Percentiles rank a stretch among this genome's conserved stretches.
Conservation (phyloP, 2,888 invertebrate genomes). For the Latrodectus hesperus region DNA sequence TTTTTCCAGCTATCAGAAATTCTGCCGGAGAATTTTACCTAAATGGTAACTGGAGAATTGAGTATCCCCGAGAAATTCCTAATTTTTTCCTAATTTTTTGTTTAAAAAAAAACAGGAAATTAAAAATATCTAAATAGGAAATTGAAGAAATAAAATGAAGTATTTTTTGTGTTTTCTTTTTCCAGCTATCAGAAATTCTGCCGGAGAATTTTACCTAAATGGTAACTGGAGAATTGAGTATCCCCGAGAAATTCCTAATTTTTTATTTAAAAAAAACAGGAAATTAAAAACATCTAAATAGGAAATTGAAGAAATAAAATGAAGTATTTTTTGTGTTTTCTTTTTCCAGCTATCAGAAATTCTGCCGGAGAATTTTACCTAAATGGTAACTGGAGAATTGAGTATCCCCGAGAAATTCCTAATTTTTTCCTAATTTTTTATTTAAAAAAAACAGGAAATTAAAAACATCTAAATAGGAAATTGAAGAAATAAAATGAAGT, state of each 20-base stretch:
- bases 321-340: too few species aligned
- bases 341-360: slow-evolving; percentile 85
- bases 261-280: neutral
- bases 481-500: too few species aligned
- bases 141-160: too few species aligned
- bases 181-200: slow-evolving; percentile 87
- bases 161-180: neutral
- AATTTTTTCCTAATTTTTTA: too few species aligned
- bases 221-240: slow-evolving; percentile 96
- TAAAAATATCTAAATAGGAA: too few species aligned
- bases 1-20: slow-evolving; percentile 85
- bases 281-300: too few species aligned
- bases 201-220: slow-evolving; percentile 91
- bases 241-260: slow-evolving; percentile 84
- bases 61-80: slow-evolving; percentile 87
- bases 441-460: neutral
- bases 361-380: slow-evolving; percentile 88
- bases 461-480: too few species aligned
- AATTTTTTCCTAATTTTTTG: too few species aligned
- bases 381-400: slow-evolving; percentile 95
- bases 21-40: slow-evolving; percentile 88
- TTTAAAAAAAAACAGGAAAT: neutral
- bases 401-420: slow-evolving; percentile 87
- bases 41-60: slow-evolving; percentile 95
- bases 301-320: too few species aligned